Conservation (phyloP, 35 echinoderm and acorn worm genomes). For the Nesometra sesokonis region DNA sequence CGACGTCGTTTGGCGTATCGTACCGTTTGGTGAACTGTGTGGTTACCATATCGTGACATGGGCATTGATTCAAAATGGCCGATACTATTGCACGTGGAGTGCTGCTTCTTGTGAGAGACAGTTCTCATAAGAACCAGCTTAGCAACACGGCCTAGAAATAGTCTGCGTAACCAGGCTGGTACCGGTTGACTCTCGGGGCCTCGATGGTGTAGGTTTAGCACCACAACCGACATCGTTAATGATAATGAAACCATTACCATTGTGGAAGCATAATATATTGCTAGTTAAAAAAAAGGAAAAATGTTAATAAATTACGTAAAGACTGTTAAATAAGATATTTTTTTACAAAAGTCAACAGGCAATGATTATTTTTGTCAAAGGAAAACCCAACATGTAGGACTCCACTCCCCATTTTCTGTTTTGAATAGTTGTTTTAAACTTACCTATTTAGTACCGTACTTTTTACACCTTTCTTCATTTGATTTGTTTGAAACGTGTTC, state of each 20-base stretch:
- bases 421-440: too few relatives aligned
- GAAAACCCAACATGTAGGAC: too few relatives aligned
- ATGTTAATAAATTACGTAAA: not conserved
- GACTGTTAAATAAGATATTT: too few relatives aligned
- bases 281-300: slow-evolving; percentile 34
- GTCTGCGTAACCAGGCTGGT: slow-evolving; percentile 69
- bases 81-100: not conserved
- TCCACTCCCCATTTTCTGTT: too few relatives aligned
- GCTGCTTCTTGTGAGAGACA: not conserved
- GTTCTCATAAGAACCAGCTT: slow-evolving; percentile 60
- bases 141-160: slow-evolving; percentile 53
- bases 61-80: not conserved
- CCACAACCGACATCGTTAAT: slow-evolving; percentile 84
- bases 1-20: not conserved
- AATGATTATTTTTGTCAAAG: too few relatives aligned
- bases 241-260: slow-evolving; percentile 99
- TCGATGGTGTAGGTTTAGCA: slow-evolving; percentile 85
- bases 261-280: slow-evolving; percentile 89
- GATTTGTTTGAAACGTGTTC: too few relatives aligned
- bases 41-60: not conserved
- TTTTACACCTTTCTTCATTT: too few relatives aligned
- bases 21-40: not conserved
- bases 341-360: too few relatives aligned
- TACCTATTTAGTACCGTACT: too few relatives aligned
- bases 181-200: slow-evolving; percentile 74